These are phyloP conservation scores for Cygnus atratus DNA, from an alignment of 2,113 vertebrate species.

Conservation along the genomic window DNA sequence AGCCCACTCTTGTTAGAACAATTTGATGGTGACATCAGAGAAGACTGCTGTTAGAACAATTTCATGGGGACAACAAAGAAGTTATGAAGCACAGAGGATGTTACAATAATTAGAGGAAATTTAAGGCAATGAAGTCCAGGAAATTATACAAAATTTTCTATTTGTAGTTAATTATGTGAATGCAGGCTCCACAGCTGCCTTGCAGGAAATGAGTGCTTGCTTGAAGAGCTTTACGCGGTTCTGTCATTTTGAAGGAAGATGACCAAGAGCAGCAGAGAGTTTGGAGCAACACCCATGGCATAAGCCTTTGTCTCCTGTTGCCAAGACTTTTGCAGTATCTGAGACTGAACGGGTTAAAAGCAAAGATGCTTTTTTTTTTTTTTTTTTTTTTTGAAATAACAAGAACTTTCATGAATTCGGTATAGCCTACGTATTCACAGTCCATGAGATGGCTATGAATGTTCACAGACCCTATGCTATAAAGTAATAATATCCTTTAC, in stretches of 20 bases:
- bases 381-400: background rate
- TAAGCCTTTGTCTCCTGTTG: background rate
- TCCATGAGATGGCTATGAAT: background rate
- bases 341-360: background rate
- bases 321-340: background rate
- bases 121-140: slow-evolving; percentile 19
- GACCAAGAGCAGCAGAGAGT: background rate
- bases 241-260: background rate
- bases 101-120: slow-evolving; percentile 18
- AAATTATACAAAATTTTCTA: slow-evolving; percentile 28
- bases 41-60: background rate
- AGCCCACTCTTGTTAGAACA: background rate
- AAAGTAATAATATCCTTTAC: background rate
- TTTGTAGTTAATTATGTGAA: slow-evolving; percentile 3
- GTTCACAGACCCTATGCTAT: background rate
- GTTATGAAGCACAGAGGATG: background rate
- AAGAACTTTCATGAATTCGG: background rate
- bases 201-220: background rate
- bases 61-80: background rate
- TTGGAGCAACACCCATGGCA: background rate
- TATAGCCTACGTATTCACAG: background rate
- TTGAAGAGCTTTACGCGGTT: background rate
- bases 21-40: background rate
- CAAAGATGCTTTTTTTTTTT: background rate
- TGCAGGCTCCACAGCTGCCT: slow-evolving; percentile 4